Base-by-base conservation (phyloP, 1,140 invertebrate species). In the Hypothenemus hampei region DNA sequence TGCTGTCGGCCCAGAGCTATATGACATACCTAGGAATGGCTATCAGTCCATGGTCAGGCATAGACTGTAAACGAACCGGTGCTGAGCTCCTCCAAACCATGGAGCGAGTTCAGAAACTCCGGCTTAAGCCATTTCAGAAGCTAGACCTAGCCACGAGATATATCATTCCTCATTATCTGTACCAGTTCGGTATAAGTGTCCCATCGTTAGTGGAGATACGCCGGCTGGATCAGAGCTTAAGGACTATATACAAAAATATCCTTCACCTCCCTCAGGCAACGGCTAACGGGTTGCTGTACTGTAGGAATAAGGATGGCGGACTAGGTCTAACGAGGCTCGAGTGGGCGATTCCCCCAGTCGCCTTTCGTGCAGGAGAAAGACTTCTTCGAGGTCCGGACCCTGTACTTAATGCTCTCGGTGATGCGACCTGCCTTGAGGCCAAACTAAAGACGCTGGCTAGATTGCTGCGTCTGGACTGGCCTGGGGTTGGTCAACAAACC, bases 261-360 rank as follows among this genome's bases (percentile, higher is more conserved):
- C 33, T 53, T 22, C 59, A 65, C 53, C 43, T 64, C 16, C 59
- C 50, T 19, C 37, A 43, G 29, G 53, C 50, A 2, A 45, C 39
- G 2, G 22, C 47, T 0, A 45, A 65, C 16, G 49, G 46, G 10
- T 45, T 67, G 15, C 10, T 66, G 1, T 62, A 65, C 36, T 52
- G 46, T 45, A 39, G 56, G n/a, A 61, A 58, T 61, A 39, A 44
- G 57, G 60, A 64, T 48, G 62, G 65, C 10, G 65, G 65, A 55
- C 50, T 67, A 56, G 62, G 63, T 20, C 26, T 65, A 8, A 23
- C 45, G 13, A 43, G 29, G 26, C 26, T 65, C 16, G 53, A 62
- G 21, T 47, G 47, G 21, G 21, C 59, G 3, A 29, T 40, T 13
- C 23, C 43, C 21, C n/a, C 36, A 11, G 13, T 29, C 3, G 43